Evolutionary conservation across 2,888 invertebrate genomes (phyloP).

Genomic region (Campopleginae sp.): DNA sequence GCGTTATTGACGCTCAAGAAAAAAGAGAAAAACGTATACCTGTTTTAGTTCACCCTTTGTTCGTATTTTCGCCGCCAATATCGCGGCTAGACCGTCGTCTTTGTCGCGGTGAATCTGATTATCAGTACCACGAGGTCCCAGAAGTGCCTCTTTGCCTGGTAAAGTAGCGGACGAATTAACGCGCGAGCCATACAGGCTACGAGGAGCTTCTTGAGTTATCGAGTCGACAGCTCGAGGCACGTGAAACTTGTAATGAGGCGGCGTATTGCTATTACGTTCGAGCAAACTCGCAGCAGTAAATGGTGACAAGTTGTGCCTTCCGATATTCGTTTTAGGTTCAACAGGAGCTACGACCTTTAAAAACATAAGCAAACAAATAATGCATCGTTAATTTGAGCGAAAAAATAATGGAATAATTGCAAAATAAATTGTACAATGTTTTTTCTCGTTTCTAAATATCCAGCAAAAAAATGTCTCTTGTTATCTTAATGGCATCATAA

Average conservation of each 20-base stretch:
- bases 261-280: slow-evolving; percentile 84
- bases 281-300: slow-evolving; percentile 86
- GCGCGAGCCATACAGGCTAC: slow-evolving; percentile 79
- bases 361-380: slow-evolving; percentile 43
- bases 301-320: slow-evolving; percentile 86
- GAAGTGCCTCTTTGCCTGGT: slow-evolving; percentile 79
- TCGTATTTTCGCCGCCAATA: slow-evolving; percentile 90
- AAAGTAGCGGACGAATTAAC: slow-evolving; percentile 80
- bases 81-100: slow-evolving; percentile 87
- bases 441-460: neutral
- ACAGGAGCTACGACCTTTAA: slow-evolving; percentile 80
- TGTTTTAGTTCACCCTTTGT: slow-evolving; percentile 94
- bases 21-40: slow-evolving; percentile 68
- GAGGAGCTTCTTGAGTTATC: slow-evolving; percentile 84
- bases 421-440: neutral
- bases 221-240: slow-evolving; percentile 90
- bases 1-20: neutral
- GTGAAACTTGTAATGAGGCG: slow-evolving; percentile 87
- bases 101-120: slow-evolving; percentile 82
- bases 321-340: slow-evolving; percentile 84
- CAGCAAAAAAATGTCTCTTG: too few species aligned
- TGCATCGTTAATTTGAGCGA: neutral
- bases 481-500: too few species aligned
- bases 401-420: neutral
- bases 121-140: slow-evolving; percentile 78